These are phyloP conservation scores for Euplagia quadripunctaria DNA, from an alignment of 2,888 invertebrate species.

Conservation along the genomic window DNA sequence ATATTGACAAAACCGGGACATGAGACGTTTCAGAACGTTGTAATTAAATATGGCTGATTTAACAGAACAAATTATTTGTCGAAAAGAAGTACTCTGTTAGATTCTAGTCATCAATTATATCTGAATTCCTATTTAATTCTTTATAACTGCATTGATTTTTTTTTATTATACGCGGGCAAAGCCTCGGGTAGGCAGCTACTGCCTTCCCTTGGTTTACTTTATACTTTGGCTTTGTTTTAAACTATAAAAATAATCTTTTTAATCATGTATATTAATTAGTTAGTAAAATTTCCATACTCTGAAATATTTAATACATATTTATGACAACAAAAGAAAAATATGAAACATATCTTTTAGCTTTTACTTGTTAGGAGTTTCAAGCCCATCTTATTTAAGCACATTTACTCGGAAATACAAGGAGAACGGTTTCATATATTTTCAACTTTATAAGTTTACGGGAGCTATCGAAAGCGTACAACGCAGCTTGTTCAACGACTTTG, in stretches of 20 bases:
- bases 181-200: not conserved
- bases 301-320: not conserved
- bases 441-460: conserved; percentile 59
- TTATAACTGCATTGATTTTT: too few relatives aligned
- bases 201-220: too few relatives aligned
- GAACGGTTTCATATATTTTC: conserved; percentile 36
- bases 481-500: conserved; percentile 78
- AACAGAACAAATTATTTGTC: too few relatives aligned
- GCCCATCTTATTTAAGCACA: not conserved
- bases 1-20: too few relatives aligned
- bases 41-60: too few relatives aligned
- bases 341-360: conserved; percentile 1
- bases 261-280: not conserved
- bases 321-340: not conserved
- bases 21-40: too few relatives aligned
- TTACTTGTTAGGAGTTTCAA: not conserved
- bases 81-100: too few relatives aligned
- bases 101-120: too few relatives aligned
- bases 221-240: not conserved
- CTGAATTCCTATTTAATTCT: too few relatives aligned
- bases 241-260: not conserved
- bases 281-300: not conserved
- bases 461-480: conserved; percentile 74
- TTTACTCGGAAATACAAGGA: conserved; percentile 19
- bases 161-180: too few relatives aligned